A percentile compares a stretch with the other conserved stretches of the same genome.
phyloP scores from a whole-genome alignment of 2,113 vertebrate species.

The Salvelinus alpinus region DNA sequence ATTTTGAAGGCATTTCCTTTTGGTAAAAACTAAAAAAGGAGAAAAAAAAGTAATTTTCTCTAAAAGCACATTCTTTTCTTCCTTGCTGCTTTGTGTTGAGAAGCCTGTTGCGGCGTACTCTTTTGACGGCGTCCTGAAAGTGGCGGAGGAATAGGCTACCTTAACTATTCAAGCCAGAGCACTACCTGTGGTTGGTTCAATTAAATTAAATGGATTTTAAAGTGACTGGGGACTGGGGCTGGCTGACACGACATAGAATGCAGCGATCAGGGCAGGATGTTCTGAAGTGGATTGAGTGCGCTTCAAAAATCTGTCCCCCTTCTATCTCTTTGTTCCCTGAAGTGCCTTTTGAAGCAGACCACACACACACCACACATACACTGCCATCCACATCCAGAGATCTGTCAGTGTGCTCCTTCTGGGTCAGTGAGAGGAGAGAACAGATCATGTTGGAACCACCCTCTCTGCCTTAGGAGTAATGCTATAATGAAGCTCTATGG shows the following conservation, averaged over 20 bases:
- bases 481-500: conserved; percentile 20
- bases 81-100: neutral
- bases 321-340: neutral
- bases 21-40: too few species aligned
- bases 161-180: neutral
- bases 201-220: conserved; percentile 58
- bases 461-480: conserved; percentile 1
- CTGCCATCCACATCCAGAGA: neutral
- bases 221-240: conserved; percentile 23
- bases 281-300: conserved; percentile 17
- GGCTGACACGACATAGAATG: conserved; percentile 27
- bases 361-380: neutral
- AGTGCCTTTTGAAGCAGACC: too few species aligned
- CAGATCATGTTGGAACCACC: neutral
- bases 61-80: conserved; percentile 20
- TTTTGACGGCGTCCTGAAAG: conserved; percentile 21
- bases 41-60: neutral
- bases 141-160: conserved; percentile 26
- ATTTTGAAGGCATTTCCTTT: too few species aligned
- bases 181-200: conserved; percentile 18
- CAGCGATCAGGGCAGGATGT: conserved; percentile 16
- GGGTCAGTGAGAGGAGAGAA: neutral
- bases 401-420: neutral
- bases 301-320: neutral
- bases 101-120: conserved; percentile 7